Evolutionary conservation across 2,797 vertebrate species (phyloP), one percentile per base, ranked within the genome.

Genomic region (Oceanodroma leucorhoa): DNA sequence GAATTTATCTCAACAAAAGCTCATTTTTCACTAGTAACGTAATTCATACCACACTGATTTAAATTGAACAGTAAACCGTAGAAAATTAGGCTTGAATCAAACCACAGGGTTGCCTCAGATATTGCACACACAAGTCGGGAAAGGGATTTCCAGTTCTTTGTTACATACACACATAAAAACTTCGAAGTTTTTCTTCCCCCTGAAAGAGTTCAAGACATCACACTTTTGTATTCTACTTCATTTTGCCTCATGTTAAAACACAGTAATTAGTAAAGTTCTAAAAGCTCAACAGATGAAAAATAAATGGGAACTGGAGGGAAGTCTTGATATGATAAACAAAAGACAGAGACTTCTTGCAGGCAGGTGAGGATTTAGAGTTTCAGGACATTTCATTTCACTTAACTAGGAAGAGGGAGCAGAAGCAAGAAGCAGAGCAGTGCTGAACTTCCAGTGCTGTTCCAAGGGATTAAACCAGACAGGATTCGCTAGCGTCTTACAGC

Each of bases 1-100:
- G 78, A 64, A 10, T 73, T 91, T 90, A 91, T 93, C 95, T 91
- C 92, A 84, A 83, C 92, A 81, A 95, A 94, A 71, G 80, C 91
- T 95, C 93, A 16, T 93, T 94, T 93, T 90, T 87, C 87, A 62
- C 48, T 12, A 16, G n/a, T 48, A 79, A 78, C 6, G 48, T 84
- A 51, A 92, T 78, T 76, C 71, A 66, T 24, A 64, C 64, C 38
- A 36, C 84, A 15, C 38, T 24, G 38, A 64, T 34, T 77, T 73
- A n/a, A 91, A 89, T 71, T 73, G 66, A 73, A 58, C 15, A 62
- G 81, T 24, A 72, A 84, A 67, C 57, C 18, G 9, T 79, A 62
- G 55, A 87, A 92, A 55, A 75, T 36, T 4, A 18, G 26, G 86
- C 87, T 94, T 23, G 14, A 23, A 21, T 66, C 76, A 38, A 26